phyloP scores from a whole-genome alignment of 92 coral and sea anemone species.

The Epizoanthus rinbou region DNA sequence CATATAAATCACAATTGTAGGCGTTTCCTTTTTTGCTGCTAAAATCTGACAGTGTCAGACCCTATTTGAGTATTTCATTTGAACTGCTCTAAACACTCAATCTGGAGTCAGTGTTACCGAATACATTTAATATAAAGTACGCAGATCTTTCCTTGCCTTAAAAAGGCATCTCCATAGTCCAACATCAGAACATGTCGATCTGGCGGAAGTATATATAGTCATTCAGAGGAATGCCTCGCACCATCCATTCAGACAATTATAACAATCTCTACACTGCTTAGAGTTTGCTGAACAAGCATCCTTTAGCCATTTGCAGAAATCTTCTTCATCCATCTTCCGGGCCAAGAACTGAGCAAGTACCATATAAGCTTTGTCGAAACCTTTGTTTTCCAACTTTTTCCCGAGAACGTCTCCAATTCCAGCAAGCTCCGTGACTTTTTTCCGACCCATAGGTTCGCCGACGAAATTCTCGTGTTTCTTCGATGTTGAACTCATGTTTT shows the following conservation, averaged over 20 bases:
- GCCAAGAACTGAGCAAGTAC: slow-evolving; percentile 93
- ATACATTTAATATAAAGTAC: no score
- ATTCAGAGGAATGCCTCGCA: slow-evolving; percentile 93
- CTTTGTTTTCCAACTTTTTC: slow-evolving; percentile 62
- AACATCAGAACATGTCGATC: no score
- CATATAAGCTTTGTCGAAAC: slow-evolving; percentile 91
- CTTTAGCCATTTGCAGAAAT: slow-evolving; percentile 89
- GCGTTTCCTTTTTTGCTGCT: no score
- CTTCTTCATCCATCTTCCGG: slow-evolving; percentile 89
- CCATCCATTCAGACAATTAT: slow-evolving; percentile 92
- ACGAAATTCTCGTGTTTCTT: slow-evolving; percentile 96
- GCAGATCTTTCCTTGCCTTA: no score
- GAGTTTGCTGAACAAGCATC: slow-evolving; percentile 72
- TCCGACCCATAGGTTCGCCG: slow-evolving; percentile 97
- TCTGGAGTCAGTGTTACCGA: no score
- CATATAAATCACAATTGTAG: no score
- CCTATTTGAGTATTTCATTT: no score
- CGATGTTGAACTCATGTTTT: slow-evolving; percentile 89
- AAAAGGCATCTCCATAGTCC: no score
- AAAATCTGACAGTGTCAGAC: no score
- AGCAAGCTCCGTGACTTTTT: slow-evolving; percentile 84
- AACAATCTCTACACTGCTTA: slow-evolving; percentile 85
- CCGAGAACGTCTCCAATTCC: slow-evolving; percentile 96
- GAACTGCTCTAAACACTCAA: no score
- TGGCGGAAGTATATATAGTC: no score